A percentile compares a stretch with the other conserved stretches of the same genome.
phyloP scores from a whole-genome alignment of 2,113 vertebrate genomes.

The Passer domesticus region DNA sequence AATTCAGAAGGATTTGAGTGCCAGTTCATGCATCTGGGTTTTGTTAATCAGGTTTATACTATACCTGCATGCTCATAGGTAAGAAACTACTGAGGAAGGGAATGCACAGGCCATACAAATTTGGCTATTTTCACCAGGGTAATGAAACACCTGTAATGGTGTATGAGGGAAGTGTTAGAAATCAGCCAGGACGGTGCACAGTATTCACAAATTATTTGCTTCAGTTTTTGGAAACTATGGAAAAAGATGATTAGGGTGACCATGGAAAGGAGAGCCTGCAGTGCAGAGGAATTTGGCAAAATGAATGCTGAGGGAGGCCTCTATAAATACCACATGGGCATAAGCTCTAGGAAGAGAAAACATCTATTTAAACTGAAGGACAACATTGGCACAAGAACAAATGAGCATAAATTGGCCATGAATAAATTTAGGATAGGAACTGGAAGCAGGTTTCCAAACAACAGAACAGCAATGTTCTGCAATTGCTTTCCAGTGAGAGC shows the following conservation, averaged over 20 bases:
- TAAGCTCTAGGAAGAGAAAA: constrained; percentile 23
- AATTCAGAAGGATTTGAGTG: not conserved
- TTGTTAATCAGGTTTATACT: not conserved
- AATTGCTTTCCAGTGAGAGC: constrained; percentile 26
- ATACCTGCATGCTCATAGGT: not conserved
- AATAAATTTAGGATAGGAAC: constrained; percentile 51
- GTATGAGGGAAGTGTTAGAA: not conserved
- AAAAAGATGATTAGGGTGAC: not conserved
- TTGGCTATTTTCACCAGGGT: not conserved
- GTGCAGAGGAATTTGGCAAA: not conserved
- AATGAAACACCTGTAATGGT: rapidly evolving
- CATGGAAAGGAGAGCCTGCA: not conserved
- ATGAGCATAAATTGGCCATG: constrained; percentile 48
- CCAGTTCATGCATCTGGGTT: not conserved
- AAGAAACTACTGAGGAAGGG: not conserved
- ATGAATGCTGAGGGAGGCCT: not conserved
- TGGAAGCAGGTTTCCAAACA: constrained; percentile 48
- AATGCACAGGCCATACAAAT: not conserved
- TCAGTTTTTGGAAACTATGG: not conserved
- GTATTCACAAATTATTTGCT: not conserved
- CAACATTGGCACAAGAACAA: constrained; percentile 49
- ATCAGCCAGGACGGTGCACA: not conserved
- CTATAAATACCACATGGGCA: not conserved
- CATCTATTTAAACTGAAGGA: constrained; percentile 38
- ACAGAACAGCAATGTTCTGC: not conserved